A percentile compares a stretch with the other conserved stretches of the same genome.
These are phyloP conservation scores for Axinella damicornis DNA, from an alignment of 37 sponge, comb jelly and placozoan genomes.

Conservation along the genomic window DNA sequence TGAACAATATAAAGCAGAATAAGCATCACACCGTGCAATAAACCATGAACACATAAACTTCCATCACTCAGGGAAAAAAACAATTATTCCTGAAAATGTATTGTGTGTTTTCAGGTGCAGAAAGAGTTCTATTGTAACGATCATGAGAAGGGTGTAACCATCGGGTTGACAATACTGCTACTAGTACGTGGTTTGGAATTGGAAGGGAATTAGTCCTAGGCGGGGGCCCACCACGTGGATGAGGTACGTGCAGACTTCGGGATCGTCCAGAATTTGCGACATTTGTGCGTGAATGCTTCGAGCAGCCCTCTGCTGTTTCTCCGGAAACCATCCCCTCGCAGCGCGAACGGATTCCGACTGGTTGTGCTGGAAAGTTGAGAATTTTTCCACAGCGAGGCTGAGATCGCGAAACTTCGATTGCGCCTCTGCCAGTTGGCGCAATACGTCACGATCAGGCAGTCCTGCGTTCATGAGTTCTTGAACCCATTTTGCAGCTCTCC, in stretches of 20 bases:
- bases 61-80: no score
- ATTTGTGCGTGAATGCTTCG: slow-evolving; percentile 63
- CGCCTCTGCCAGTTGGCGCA: slow-evolving; percentile 50
- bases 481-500: slow-evolving; percentile 41
- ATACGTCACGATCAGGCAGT: slow-evolving; percentile 59
- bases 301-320: slow-evolving; percentile 64
- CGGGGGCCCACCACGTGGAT: slow-evolving; percentile 69
- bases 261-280: slow-evolving; percentile 44
- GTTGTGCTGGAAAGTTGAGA: slow-evolving; percentile 57
- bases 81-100: no score
- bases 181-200: background rate
- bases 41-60: no score
- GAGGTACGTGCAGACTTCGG: slow-evolving; percentile 54
- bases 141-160: no score
- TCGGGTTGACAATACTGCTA: no score
- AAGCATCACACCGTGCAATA: no score
- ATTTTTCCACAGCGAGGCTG: slow-evolving; percentile 59
- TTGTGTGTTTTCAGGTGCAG: no score
- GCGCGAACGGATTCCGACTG: slow-evolving; percentile 34
- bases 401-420: slow-evolving; percentile 40
- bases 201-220: slow-evolving; percentile 55
- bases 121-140: no score
- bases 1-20: no score
- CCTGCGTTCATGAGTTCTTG: slow-evolving; percentile 65
- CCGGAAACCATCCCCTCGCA: slow-evolving; percentile 55